A percentile compares a stretch with the other conserved stretches of the same genome.
phyloP scores from a whole-genome alignment of 2,888 invertebrate species.

The Hydropsyche betteni region DNA sequence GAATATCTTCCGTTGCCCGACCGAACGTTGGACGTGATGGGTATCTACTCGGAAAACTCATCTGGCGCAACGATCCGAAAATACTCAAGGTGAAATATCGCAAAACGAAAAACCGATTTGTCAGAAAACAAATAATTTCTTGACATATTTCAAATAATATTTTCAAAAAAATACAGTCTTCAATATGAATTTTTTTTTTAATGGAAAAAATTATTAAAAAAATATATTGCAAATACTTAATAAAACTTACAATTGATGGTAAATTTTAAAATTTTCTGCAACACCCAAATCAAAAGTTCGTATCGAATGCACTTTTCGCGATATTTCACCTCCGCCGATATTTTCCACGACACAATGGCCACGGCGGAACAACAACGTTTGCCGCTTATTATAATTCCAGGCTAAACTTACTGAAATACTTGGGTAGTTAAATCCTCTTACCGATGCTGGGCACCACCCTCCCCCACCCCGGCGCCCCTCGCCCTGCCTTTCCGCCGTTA shows the following conservation, averaged over 20 bases:
- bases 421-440: conserved; percentile 32
- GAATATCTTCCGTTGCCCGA: background rate
- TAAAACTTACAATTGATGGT: no score
- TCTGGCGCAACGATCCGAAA: conserved; percentile 8
- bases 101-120: conserved; percentile 1
- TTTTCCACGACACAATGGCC: conserved; percentile 8
- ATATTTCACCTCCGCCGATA: conserved; percentile 7
- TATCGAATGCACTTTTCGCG: conserved; percentile 8
- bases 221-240: no score
- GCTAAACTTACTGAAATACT: conserved; percentile 26
- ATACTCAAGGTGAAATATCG: conserved; percentile 9
- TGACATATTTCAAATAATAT: no score
- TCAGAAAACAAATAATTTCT: background rate
- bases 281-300: background rate
- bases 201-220: no score
- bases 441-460: conserved; percentile 12
- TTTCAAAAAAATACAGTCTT: no score
- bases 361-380: background rate
- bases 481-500: background rate
- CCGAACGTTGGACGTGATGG: background rate
- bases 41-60: conserved; percentile 16
- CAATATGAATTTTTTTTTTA: no score
- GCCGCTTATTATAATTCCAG: conserved; percentile 24
- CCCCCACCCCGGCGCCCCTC: background rate
- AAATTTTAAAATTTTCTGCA: background rate